A percentile compares a stretch with the other conserved stretches of the same genome.
Conservation (phyloP, 2,888 invertebrate genomes). For the Andrena camellia region DNA sequence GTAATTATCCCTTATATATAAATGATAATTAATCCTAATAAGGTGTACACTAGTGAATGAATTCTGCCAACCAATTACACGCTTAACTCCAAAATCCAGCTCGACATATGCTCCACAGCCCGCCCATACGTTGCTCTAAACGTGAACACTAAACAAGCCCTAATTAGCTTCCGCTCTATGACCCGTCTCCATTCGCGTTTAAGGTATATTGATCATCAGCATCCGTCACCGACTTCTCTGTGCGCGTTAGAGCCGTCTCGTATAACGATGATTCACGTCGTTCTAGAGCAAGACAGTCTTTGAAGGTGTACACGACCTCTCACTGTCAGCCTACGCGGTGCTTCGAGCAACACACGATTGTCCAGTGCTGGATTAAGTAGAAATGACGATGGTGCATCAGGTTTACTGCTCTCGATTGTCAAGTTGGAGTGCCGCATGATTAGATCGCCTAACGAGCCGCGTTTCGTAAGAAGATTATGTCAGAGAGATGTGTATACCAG, state of each 20-base stretch:
- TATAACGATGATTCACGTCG: constrained; percentile 5
- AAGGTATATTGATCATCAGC: constrained; percentile 27
- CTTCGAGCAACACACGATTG: constrained; percentile 26
- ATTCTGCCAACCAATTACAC: not conserved
- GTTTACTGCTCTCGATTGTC: not conserved
- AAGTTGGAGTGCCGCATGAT: not conserved
- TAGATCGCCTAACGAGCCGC: not conserved
- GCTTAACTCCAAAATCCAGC: not conserved
- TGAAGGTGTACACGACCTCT: not conserved
- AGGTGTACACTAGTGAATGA: not conserved
- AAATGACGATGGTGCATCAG: not conserved
- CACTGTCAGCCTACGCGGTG: not conserved
- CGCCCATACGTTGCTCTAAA: not conserved
- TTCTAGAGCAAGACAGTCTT: not conserved
- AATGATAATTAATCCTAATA: not conserved
- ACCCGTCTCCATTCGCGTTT: not conserved
- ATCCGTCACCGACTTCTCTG: constrained; percentile 2
- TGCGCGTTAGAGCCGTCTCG: not conserved
- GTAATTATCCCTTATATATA: not conserved
- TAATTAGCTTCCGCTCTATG: not conserved
- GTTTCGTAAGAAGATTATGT: constrained; percentile 2
- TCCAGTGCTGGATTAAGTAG: constrained; percentile 7
- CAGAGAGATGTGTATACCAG: not conserved
- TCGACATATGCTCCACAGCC: not conserved
- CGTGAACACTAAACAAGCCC: not conserved